These are phyloP conservation scores for Vesta saturnalis DNA, from an alignment of 2,888 invertebrate genomes.

Conservation along the genomic window DNA sequence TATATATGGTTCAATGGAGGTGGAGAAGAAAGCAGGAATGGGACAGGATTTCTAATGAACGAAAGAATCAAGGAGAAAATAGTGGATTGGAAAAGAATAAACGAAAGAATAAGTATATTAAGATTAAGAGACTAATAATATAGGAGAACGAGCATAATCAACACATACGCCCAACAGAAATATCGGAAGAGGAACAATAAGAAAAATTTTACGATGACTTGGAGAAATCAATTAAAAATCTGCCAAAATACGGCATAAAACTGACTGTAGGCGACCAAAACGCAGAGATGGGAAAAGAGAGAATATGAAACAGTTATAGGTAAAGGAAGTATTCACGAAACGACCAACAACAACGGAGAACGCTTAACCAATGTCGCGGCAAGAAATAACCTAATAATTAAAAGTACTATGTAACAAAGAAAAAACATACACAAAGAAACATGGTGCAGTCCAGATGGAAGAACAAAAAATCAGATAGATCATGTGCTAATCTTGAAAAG, in stretches of 20 bases:
- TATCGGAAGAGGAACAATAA: background rate
- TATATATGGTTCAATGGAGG: constrained; percentile 12
- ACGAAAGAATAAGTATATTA: background rate
- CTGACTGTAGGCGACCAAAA: constrained; percentile 5
- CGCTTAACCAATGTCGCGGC: too few relatives aligned
- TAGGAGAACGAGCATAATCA: constrained; percentile 1
- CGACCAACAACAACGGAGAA: constrained; percentile 9
- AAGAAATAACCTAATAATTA: too few relatives aligned
- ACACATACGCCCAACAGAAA: constrained; percentile 18
- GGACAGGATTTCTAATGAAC: too few relatives aligned
- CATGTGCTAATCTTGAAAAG: too few relatives aligned
- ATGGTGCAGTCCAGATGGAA: too few relatives aligned
- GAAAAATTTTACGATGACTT: constrained; percentile 9
- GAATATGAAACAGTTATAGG: background rate
- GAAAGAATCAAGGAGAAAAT: too few relatives aligned
- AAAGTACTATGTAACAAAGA: too few relatives aligned
- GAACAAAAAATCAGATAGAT: too few relatives aligned
- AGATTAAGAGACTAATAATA: constrained; percentile 6
- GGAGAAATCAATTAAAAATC: background rate
- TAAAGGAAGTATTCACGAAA: background rate
- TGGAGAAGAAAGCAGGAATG: constrained; percentile 8
- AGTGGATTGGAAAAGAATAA: constrained; percentile 7
- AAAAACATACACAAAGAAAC: too few relatives aligned
- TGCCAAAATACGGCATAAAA: constrained; percentile 8
- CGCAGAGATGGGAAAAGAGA: constrained; percentile 8